phyloP scores from a whole-genome alignment of 2,113 vertebrate genomes.

The Hystrix brachyura region DNA sequence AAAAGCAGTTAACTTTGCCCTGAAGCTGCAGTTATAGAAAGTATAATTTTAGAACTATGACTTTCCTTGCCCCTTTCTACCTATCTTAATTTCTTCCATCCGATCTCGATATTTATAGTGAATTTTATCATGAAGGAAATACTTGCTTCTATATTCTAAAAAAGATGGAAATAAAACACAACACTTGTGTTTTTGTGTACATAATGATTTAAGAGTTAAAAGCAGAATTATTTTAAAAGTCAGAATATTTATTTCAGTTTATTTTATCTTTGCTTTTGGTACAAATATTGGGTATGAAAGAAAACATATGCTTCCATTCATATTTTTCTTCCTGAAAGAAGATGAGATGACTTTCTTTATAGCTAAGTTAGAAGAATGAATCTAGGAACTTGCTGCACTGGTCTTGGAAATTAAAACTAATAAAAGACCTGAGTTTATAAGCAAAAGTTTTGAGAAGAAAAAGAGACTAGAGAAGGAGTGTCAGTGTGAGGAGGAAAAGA shows the following conservation, averaged over 20 bases:
- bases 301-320: background rate
- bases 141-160: background rate
- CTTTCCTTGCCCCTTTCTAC: background rate
- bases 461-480: background rate
- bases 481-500: background rate
- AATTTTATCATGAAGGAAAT: background rate
- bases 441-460: background rate
- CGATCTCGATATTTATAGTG: background rate
- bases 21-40: background rate
- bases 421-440: background rate
- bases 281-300: background rate
- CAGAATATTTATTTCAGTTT: background rate
- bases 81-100: background rate
- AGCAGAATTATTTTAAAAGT: background rate
- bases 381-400: background rate
- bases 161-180: background rate
- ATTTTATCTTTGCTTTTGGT: background rate
- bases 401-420: background rate
- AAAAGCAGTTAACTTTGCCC: background rate
- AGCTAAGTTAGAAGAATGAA: slow-evolving; percentile 46
- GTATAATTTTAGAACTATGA: background rate
- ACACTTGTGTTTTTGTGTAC: background rate
- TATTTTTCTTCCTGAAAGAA: slow-evolving; percentile 57
- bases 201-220: background rate
- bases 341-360: slow-evolving; percentile 17